Percentiles rank a stretch among this genome's conserved stretches.
These are phyloP conservation scores for Brachionus manjavacas DNA, from an alignment of 1,140 invertebrate species.

Conservation along the genomic window DNA sequence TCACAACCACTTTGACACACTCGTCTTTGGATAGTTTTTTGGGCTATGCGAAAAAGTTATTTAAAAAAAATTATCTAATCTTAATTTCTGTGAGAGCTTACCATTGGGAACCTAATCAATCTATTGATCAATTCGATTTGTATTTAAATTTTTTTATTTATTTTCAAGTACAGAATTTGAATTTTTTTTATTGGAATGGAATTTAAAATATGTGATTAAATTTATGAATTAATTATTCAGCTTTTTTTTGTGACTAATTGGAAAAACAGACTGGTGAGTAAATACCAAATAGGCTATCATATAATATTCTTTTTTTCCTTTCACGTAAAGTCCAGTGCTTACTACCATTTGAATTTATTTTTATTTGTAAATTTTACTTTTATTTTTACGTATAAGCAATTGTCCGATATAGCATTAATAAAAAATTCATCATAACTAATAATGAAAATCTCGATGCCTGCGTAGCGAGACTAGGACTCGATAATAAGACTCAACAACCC, in stretches of 20 bases:
- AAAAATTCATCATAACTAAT: no score
- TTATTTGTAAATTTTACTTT: no score
- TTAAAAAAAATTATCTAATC: neutral
- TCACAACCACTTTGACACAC: conserved; percentile 81
- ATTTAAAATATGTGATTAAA: conserved; percentile 9
- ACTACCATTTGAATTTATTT: no score
- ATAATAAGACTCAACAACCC: no score
- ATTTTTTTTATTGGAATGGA: neutral
- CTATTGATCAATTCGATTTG: neutral
- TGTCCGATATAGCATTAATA: no score
- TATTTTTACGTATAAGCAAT: no score
- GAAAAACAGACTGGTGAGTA: no score
- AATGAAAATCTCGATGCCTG: no score
- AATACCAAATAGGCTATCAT: no score
- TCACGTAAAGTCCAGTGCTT: no score
- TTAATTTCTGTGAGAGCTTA: neutral
- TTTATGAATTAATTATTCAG: neutral
- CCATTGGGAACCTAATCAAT: neutral
- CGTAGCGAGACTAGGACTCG: no score
- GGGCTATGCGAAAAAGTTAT: neutral
- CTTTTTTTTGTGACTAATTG: neutral
- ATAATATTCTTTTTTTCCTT: no score
- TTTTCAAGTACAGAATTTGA: neutral
- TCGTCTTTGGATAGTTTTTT: conserved; percentile 57
- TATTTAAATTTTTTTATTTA: neutral